Evolutionary conservation across 2,888 invertebrate species (phyloP).

Genomic region (Acrobasis consociella): DNA sequence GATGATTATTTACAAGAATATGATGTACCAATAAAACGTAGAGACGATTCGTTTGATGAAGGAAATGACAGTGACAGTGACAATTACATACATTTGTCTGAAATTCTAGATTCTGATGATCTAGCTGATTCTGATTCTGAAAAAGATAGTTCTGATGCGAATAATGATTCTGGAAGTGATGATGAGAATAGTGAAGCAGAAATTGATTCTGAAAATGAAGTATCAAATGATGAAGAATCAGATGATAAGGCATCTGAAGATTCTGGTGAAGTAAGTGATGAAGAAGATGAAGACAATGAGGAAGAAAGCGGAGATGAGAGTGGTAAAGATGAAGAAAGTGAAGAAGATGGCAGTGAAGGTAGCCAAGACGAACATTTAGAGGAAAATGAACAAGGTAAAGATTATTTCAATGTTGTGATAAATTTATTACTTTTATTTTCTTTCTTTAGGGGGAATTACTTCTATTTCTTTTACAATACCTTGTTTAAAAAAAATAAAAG

Average conservation of each 20-base stretch:
- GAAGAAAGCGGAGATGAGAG: constrained; percentile 31
- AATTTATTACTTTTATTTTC: too few species aligned
- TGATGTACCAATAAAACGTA: constrained; percentile 62
- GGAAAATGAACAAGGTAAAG: constrained; percentile 46
- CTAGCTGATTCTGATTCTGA: constrained; percentile 45
- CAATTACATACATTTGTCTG: constrained; percentile 67
- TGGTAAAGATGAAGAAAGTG: constrained; percentile 28
- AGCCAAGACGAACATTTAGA: constrained; percentile 38
- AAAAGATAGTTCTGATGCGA: constrained; percentile 39
- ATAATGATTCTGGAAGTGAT: constrained; percentile 22
- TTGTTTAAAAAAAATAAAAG: too few species aligned
- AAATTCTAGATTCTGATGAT: constrained; percentile 67
- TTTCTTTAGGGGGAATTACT: too few species aligned
- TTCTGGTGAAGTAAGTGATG: constrained; percentile 30
- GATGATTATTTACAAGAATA: constrained; percentile 65
- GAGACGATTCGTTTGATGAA: constrained; percentile 55
- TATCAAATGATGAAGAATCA: constrained; percentile 35
- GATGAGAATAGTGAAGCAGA: constrained; percentile 30
- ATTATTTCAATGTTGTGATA: not conserved
- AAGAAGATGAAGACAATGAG: constrained; percentile 36
- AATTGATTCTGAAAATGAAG: constrained; percentile 41
- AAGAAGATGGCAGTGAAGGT: constrained; percentile 27
- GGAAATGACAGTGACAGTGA: constrained; percentile 64
- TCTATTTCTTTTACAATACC: too few species aligned
- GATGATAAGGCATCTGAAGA: constrained; percentile 29